Percentiles rank a stretch among this genome's conserved stretches.
These are phyloP conservation scores for Athalia cordata DNA, from an alignment of 2,888 invertebrate genomes.

Conservation along the genomic window DNA sequence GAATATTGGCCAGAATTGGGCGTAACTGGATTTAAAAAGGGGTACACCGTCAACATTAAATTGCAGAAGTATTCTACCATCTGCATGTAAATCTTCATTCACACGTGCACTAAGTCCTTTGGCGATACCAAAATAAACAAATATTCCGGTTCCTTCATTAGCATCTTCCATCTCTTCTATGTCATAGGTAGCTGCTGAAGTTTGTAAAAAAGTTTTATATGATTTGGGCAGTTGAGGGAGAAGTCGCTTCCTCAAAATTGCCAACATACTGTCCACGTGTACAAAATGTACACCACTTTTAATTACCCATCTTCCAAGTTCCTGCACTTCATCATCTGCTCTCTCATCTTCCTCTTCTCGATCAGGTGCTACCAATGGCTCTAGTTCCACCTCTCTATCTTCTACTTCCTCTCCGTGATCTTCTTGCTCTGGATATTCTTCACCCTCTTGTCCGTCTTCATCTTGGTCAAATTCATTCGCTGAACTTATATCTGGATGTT, in stretches of 20 bases:
- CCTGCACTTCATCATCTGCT: not conserved
- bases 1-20: conserved; percentile 22
- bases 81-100: conserved; percentile 43
- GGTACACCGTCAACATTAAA: conserved; percentile 25
- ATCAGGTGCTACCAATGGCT: not conserved
- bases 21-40: conserved; percentile 14
- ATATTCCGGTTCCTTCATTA: conserved; percentile 37
- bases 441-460: too few relatives aligned
- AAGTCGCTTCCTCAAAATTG: not conserved
- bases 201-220: conserved; percentile 5
- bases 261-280: not conserved
- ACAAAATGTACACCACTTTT: not conserved
- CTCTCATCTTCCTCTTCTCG: not conserved
- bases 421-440: not conserved
- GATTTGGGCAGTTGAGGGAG: too few relatives aligned
- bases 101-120: conserved; percentile 45
- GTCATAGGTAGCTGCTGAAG: conserved; percentile 21
- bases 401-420: not conserved
- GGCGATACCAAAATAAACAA: conserved; percentile 49
- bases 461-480: too few relatives aligned
- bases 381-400: not conserved
- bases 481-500: too few relatives aligned
- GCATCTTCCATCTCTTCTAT: conserved; percentile 28
- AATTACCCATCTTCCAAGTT: not conserved
- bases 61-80: conserved; percentile 12